phyloP scores from a whole-genome alignment of 2,113 vertebrate genomes.

The Gymnorhina tibicen region DNA sequence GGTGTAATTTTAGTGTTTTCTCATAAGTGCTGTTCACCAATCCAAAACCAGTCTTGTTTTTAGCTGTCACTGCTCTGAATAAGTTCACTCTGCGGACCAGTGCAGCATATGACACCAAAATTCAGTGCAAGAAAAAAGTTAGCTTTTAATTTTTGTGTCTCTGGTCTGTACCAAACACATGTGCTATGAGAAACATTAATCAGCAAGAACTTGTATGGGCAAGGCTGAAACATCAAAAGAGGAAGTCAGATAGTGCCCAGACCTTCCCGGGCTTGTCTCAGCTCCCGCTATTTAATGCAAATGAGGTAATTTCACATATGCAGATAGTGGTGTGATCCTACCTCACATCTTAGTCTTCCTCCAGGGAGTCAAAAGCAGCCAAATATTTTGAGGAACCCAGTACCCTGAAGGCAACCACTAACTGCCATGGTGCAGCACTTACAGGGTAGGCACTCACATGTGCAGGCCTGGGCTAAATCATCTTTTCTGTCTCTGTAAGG shows the following conservation, averaged over 20 bases:
- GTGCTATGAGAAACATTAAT: not conserved
- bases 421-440: not conserved
- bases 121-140: not conserved
- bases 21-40: not conserved
- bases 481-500: not conserved
- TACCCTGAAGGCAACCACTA: not conserved
- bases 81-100: not conserved
- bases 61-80: not conserved
- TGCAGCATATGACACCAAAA: not conserved
- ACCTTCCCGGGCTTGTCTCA: not conserved
- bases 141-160: not conserved
- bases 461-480: not conserved
- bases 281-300: conserved; percentile 7
- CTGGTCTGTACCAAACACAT: not conserved
- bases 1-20: not conserved
- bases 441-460: not conserved
- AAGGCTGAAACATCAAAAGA: conserved; percentile 2
- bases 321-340: not conserved
- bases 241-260: not conserved
- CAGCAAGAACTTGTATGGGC: not conserved
- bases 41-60: not conserved
- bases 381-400: not conserved
- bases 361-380: not conserved
- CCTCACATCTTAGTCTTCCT: not conserved
- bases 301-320: not conserved